Evolutionary conservation across 2,797 vertebrate genomes (phyloP).

Genomic region (Artibeus jamaicensis): DNA sequence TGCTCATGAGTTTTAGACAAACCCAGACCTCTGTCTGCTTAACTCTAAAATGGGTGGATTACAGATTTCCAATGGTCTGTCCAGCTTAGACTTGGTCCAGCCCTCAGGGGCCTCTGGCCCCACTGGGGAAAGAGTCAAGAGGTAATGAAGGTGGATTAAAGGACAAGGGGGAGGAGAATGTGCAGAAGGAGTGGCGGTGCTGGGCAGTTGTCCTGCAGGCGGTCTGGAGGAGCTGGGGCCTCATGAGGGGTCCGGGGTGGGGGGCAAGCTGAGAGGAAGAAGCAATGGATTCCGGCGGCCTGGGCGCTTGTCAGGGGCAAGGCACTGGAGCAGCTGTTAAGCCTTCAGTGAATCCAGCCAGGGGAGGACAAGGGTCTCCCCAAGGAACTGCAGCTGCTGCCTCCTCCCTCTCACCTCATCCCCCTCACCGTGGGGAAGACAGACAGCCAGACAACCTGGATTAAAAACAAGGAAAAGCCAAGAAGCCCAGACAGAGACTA

Average conservation of each 20-base stretch:
- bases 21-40: background rate
- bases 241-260: no score
- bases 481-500: background rate
- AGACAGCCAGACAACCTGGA: background rate
- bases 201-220: background rate
- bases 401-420: background rate
- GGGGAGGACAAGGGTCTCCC: background rate
- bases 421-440: background rate
- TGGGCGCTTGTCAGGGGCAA: background rate
- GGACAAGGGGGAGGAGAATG: background rate
- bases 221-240: background rate
- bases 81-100: background rate
- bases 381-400: background rate
- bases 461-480: background rate
- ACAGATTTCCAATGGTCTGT: background rate
- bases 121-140: background rate
- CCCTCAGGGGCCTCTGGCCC: background rate
- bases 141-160: background rate
- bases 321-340: background rate
- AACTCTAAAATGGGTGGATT: background rate
- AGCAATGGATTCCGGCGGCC: background rate
- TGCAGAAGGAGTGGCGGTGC: background rate
- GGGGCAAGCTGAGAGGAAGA: background rate
- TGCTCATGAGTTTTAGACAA: background rate
- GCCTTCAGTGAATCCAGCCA: background rate